Conservation (phyloP, 2,797 vertebrate species). For the Ceyx erithaca region DNA sequence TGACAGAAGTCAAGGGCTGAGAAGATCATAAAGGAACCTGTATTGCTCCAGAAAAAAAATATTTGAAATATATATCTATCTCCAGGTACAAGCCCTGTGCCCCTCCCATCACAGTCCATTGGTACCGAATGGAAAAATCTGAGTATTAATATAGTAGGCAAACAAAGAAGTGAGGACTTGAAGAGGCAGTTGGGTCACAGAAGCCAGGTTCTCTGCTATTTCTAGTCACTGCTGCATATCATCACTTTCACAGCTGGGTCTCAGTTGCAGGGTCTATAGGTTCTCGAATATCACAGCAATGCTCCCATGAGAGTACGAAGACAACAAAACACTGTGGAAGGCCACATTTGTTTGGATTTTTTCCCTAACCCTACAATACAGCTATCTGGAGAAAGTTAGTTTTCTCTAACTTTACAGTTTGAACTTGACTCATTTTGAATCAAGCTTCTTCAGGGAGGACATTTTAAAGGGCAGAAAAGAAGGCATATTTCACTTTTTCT, state of each 20-base stretch:
- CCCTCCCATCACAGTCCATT: accelerated
- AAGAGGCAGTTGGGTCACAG: neutral
- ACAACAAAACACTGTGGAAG: neutral
- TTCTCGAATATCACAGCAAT: conserved; percentile 13
- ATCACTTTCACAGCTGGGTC: conserved; percentile 24
- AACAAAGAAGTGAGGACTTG: neutral
- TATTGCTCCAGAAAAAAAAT: neutral
- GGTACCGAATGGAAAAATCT: neutral
- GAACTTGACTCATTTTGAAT: neutral
- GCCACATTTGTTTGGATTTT: neutral
- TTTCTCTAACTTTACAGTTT: neutral
- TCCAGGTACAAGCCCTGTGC: neutral
- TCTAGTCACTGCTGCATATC: neutral
- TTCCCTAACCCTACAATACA: neutral
- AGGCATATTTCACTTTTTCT: neutral
- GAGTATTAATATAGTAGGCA: neutral
- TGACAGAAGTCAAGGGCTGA: neutral
- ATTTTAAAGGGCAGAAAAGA: neutral
- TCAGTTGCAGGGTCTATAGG: neutral
- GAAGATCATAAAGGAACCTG: neutral
- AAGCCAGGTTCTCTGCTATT: neutral
- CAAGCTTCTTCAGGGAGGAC: neutral
- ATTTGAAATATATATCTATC: neutral
- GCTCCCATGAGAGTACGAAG: neutral
- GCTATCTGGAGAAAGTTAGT: neutral